phyloP scores from a whole-genome alignment of 2,113 vertebrate genomes.

The Labeo catla region DNA sequence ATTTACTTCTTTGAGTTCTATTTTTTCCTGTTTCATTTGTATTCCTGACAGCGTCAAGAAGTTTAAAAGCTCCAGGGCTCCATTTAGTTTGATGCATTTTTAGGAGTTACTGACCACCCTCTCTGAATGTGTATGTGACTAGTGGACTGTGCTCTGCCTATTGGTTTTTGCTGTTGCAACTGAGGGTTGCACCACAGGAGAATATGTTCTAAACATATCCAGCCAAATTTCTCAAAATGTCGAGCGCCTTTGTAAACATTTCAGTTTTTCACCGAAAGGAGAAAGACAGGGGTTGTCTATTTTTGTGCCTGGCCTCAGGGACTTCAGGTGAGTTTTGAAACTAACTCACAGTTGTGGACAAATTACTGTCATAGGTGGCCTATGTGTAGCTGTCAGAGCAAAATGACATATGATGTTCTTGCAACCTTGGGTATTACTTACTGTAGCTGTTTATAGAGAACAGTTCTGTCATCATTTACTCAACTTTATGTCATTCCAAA shows the following conservation, averaged over 20 bases:
- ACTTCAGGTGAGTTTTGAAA: constrained; percentile 7
- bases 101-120: constrained; percentile 41
- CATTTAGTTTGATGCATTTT: constrained; percentile 55
- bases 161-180: neutral
- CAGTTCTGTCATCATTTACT: neutral
- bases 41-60: neutral
- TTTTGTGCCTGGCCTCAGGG: constrained; percentile 9
- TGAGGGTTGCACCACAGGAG: neutral
- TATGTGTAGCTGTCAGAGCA: neutral
- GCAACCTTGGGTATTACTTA: neutral
- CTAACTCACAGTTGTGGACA: constrained; percentile 4
- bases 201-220: constrained; percentile 14
- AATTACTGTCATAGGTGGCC: constrained; percentile 6
- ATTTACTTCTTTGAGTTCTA: neutral
- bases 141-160: neutral
- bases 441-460: neutral
- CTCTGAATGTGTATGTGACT: neutral
- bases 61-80: constrained; percentile 44
- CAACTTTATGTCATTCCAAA: neutral
- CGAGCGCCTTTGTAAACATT: neutral
- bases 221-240: constrained; percentile 14
- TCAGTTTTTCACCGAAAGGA: constrained; percentile 18
- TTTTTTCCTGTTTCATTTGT: neutral
- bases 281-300: constrained; percentile 37
- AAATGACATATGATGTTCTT: neutral